Percentiles rank a stretch among this genome's conserved stretches.
Conservation (phyloP, 2,888 invertebrate genomes). For the Drosophila mettleri region DNA sequence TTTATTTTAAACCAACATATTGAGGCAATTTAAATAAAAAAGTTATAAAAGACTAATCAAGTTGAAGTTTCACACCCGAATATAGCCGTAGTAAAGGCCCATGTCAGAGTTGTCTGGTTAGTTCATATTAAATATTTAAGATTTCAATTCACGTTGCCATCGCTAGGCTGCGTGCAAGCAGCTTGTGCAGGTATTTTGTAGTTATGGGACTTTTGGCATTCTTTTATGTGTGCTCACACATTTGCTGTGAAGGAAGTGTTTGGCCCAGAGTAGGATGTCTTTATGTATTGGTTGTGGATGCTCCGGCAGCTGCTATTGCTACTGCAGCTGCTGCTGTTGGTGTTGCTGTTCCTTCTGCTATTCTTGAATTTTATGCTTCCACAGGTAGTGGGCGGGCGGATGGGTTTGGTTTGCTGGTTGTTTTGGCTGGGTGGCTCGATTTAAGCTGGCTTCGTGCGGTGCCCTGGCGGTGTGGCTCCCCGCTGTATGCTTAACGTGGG, state of each 20-base stretch:
- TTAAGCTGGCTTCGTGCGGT: conserved; percentile 28
- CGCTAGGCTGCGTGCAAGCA: conserved; percentile 21
- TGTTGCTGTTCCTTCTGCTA: conserved; percentile 28
- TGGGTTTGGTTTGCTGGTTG: not conserved
- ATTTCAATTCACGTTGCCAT: conserved; percentile 11
- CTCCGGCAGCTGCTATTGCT: not conserved
- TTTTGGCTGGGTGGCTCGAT: conserved; percentile 13
- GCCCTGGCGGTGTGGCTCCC: conserved; percentile 16
- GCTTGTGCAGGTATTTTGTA: conserved; percentile 32
- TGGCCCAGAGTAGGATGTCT: conserved; percentile 64
- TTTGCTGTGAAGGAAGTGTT: conserved; percentile 33
- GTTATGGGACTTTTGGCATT: conserved; percentile 19
- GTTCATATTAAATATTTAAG: not conserved
- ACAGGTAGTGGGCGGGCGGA: conserved; percentile 57
- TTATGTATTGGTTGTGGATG: conserved; percentile 65
- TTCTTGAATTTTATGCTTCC: conserved; percentile 74
- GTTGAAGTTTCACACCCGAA: not conserved
- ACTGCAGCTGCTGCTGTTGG: not conserved
- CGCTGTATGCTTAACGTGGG: conserved; percentile 44
- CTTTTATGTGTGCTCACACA: conserved; percentile 22
- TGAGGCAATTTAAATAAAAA: too few relatives aligned
- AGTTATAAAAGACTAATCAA: not conserved
- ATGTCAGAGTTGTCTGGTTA: not conserved
- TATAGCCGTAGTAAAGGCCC: not conserved
- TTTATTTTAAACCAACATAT: too few relatives aligned